These are phyloP conservation scores for Gastrophryne carolinensis DNA, from an alignment of 2,797 vertebrate genomes.

Conservation along the genomic window DNA sequence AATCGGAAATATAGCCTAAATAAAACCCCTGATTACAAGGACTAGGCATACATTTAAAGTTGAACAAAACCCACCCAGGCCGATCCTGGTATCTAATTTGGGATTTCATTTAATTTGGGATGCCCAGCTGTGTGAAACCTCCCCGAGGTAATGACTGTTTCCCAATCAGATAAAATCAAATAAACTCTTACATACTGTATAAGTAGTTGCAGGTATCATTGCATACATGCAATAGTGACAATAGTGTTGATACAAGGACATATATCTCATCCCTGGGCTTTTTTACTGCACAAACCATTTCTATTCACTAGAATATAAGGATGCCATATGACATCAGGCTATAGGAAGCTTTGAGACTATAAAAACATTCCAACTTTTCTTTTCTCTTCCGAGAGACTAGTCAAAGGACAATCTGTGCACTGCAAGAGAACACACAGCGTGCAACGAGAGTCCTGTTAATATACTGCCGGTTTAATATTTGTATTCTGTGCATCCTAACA, in stretches of 20 bases:
- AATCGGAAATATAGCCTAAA: too few relatives aligned
- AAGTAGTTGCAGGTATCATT: neutral
- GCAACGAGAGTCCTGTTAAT: neutral
- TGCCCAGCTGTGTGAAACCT: too few relatives aligned
- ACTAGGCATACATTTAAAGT: too few relatives aligned
- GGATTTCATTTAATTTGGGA: too few relatives aligned
- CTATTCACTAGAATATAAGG: neutral
- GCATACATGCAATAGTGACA: slow-evolving; percentile 1
- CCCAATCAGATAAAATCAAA: too few relatives aligned
- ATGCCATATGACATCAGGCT: slow-evolving; percentile 6
- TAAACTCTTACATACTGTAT: too few relatives aligned
- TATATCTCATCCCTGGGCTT: neutral
- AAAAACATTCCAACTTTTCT: slow-evolving; percentile 16
- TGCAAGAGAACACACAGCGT: neutral
- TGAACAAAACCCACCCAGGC: too few relatives aligned
- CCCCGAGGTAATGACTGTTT: too few relatives aligned
- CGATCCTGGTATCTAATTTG: too few relatives aligned
- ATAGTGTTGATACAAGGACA: slow-evolving; percentile 33
- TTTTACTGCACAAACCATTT: slow-evolving; percentile 15
- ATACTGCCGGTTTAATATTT: neutral
- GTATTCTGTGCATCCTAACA: neutral
- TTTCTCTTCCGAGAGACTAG: neutral
- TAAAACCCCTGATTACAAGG: too few relatives aligned
- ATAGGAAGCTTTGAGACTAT: neutral
- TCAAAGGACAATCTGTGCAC: neutral